Conservation (phyloP, 1,140 invertebrate species). For the Charaxes varanes region DNA sequence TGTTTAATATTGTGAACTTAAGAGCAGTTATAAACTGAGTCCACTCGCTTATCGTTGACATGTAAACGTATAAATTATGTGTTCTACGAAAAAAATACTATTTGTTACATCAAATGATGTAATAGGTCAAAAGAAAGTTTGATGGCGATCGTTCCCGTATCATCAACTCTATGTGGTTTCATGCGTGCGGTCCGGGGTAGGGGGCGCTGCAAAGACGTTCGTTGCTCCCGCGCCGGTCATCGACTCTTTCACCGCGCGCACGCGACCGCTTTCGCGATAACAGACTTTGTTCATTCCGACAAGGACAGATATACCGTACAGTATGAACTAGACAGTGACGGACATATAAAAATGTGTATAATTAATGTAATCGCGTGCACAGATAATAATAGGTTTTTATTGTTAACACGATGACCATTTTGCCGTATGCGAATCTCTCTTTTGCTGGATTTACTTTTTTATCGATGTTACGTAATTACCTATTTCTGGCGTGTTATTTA, state of each 20-base stretch:
- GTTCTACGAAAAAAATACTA: too few relatives aligned
- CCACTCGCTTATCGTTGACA: too few relatives aligned
- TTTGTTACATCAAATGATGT: too few relatives aligned
- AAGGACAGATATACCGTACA: constrained; percentile 23
- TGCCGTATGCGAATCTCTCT: constrained; percentile 17
- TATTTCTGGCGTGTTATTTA: too few relatives aligned
- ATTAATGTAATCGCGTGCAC: constrained; percentile 44
- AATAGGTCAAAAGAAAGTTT: neutral
- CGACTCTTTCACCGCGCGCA: constrained; percentile 65
- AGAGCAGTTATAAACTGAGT: too few relatives aligned
- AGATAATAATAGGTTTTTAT: constrained; percentile 27
- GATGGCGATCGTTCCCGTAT: constrained; percentile 2
- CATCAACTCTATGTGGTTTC: constrained; percentile 28
- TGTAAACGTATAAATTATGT: too few relatives aligned
- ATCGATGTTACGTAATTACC: too few relatives aligned
- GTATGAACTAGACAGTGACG: constrained; percentile 19
- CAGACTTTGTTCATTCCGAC: constrained; percentile 41
- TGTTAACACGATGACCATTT: constrained; percentile 12
- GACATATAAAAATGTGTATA: constrained; percentile 34
- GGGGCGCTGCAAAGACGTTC: constrained; percentile 66
- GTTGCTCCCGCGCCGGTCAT: constrained; percentile 65
- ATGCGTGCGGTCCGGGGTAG: constrained; percentile 26
- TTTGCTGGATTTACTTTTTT: constrained; percentile 2
- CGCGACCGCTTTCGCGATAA: constrained; percentile 67
- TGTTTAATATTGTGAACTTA: too few relatives aligned